Evolutionary conservation across 2,888 invertebrate species (phyloP).

Genomic region (Scaptomyza cyrtandrae): DNA sequence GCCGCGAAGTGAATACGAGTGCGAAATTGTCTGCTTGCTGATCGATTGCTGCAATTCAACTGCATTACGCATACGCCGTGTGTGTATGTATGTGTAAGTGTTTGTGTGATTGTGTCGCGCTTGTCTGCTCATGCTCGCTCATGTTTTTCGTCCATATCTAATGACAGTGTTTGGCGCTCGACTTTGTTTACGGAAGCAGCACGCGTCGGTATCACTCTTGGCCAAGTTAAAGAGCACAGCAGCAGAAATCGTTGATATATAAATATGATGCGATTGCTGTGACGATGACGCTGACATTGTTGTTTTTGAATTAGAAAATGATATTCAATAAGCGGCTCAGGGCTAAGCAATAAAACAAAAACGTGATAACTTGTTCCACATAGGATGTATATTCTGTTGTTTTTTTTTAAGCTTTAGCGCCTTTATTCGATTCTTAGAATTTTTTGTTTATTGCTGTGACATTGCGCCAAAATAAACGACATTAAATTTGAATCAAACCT

Average conservation of each 20-base stretch:
- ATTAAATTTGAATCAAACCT: background rate
- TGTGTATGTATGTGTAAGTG: background rate
- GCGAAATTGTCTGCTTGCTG: conserved; percentile 25
- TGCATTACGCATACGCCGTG: conserved; percentile 60
- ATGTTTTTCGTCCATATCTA: conserved; percentile 45
- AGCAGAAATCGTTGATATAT: conserved; percentile 34
- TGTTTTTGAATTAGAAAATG: conserved; percentile 38
- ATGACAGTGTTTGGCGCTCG: conserved; percentile 36
- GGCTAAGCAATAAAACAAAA: conserved; percentile 67
- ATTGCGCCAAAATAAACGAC: conserved; percentile 2
- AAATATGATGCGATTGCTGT: conserved; percentile 50
- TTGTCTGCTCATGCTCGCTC: conserved; percentile 17
- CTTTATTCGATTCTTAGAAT: conserved; percentile 17
- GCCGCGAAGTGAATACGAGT: conserved; percentile 14
- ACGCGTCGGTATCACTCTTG: conserved; percentile 35
- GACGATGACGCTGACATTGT: conserved; percentile 11
- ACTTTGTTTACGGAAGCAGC: conserved; percentile 53
- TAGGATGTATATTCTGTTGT: conserved; percentile 18
- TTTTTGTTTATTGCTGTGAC: conserved; percentile 33
- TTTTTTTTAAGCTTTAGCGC: conserved; percentile 6
- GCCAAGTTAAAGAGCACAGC: conserved; percentile 9
- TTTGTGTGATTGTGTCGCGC: conserved; percentile 22
- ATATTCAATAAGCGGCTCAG: conserved; percentile 77
- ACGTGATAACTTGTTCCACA: conserved; percentile 75
- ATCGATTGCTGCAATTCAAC: conserved; percentile 19